phyloP scores from a whole-genome alignment of 2,113 vertebrate species.

The Myanophis thanlyinensis region DNA sequence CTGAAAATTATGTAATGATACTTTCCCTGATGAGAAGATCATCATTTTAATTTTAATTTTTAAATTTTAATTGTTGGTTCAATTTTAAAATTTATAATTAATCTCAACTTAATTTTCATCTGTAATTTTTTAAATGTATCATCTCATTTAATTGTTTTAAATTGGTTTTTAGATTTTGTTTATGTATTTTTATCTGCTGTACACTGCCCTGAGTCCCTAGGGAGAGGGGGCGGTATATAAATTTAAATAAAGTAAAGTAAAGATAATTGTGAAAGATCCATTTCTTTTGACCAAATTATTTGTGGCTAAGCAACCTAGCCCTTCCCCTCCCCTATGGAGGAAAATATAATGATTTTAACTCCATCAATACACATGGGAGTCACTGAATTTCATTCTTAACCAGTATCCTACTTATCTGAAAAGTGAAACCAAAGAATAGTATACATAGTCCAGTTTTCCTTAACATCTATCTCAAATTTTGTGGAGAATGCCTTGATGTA shows the following conservation, averaged over 20 bases:
- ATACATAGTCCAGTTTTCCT: neutral
- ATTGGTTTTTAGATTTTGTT: too few relatives aligned
- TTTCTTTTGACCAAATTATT: neutral
- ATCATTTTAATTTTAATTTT: too few relatives aligned
- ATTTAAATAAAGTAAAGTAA: too few relatives aligned
- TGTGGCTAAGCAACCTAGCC: neutral
- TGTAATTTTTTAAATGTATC: too few relatives aligned
- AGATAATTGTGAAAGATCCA: neutral
- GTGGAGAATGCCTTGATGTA: neutral
- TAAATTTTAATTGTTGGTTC: too few relatives aligned
- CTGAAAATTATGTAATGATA: neutral
- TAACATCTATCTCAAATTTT: neutral
- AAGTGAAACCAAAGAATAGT: neutral
- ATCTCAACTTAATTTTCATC: too few relatives aligned
- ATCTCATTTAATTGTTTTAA: too few relatives aligned
- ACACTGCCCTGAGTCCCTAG: too few relatives aligned
- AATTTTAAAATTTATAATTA: too few relatives aligned
- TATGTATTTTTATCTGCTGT: too few relatives aligned
- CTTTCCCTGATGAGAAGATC: neutral
- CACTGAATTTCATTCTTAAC: neutral
- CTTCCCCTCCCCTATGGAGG: neutral
- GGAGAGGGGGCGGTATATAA: too few relatives aligned
- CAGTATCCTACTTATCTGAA: neutral
- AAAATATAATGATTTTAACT: neutral
- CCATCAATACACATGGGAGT: neutral